Evolutionary conservation across 2,797 vertebrate species (phyloP), one percentile per base, ranked within the genome.

Genomic region (Hylomyscus alleni): DNA sequence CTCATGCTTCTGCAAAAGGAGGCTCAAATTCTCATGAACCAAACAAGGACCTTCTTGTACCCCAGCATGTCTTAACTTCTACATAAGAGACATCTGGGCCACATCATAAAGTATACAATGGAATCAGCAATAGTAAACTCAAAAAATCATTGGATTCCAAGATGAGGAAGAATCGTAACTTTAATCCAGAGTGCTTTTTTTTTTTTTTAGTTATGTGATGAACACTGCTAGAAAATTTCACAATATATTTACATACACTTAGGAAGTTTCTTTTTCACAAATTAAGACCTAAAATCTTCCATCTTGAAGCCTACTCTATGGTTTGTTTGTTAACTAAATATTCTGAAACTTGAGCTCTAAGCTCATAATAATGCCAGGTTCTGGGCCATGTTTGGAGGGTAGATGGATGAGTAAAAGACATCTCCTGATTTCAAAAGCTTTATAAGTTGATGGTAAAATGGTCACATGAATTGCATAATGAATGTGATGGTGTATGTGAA

Each of bases 261-360:
- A 89, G 12, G 2, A 86, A 89, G 37, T 80, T 65, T 92, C 69
- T 44, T 91, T 91, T 88, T 37, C 73, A 78, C 12, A 62, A 69
- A 12, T 50, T 67, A 93, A 50, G 20, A 93, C 31, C 56, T 86
- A 19, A 90, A 90, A 91, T 86, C 50, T 90, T 31, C 6, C 60
- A 96, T 89, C 80, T 50, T 94, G 54, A 96, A 93, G 56, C 67
- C 15, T 15, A 82, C 3, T 17, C 75, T 67, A 6, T 81, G 47
- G n/a, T 40, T 86, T 83, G 7, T 24, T 73, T 24, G 54, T 83
- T 81, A 84, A 85, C 37, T 72, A 75, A 89, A 19, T 85, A 83
- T 86, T 93, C 87, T 10, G 69, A 90, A 84, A 95, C 44, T 24
- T 40, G 62, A 93, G 24, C n/a, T 95, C 56, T 89, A 89, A 62